A percentile compares a stretch with the other conserved stretches of the same genome.
phyloP scores from a whole-genome alignment of 2,888 invertebrate species.

The Lutraria lutraria region DNA sequence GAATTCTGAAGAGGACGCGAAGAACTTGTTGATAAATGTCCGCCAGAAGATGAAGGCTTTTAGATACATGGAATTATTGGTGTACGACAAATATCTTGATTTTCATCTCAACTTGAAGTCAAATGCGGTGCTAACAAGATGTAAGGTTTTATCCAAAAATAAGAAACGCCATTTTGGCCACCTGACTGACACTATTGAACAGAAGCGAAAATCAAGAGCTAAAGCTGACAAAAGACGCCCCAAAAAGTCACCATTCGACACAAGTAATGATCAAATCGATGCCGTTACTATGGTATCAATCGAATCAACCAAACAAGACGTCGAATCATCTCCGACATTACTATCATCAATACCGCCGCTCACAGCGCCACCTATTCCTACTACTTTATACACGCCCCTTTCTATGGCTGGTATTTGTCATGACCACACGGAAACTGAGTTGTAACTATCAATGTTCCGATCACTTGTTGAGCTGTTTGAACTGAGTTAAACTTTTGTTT shows the following conservation, averaged over 20 bases:
- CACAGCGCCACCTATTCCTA: background rate
- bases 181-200: conserved; percentile 44
- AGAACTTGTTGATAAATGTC: conserved; percentile 60
- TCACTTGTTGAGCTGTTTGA: too few species aligned
- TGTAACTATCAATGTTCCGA: background rate
- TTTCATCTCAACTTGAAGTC: conserved; percentile 51
- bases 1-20: conserved; percentile 68
- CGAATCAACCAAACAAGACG: background rate
- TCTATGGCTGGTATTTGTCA: background rate
- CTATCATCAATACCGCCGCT: background rate
- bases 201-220: background rate
- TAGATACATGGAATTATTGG: conserved; percentile 72
- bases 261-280: background rate
- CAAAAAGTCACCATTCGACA: background rate
- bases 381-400: background rate
- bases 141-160: conserved; percentile 43
- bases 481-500: too few species aligned
- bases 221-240: background rate
- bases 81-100: conserved; percentile 66
- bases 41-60: conserved; percentile 69
- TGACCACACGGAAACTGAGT: background rate
- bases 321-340: background rate
- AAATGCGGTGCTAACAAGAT: conserved; percentile 36
- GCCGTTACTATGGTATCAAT: conserved; percentile 26
- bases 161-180: conserved; percentile 59